Evolutionary conservation across 2,888 invertebrate genomes (phyloP).

Genomic region (Cryptus viduatorius): DNA sequence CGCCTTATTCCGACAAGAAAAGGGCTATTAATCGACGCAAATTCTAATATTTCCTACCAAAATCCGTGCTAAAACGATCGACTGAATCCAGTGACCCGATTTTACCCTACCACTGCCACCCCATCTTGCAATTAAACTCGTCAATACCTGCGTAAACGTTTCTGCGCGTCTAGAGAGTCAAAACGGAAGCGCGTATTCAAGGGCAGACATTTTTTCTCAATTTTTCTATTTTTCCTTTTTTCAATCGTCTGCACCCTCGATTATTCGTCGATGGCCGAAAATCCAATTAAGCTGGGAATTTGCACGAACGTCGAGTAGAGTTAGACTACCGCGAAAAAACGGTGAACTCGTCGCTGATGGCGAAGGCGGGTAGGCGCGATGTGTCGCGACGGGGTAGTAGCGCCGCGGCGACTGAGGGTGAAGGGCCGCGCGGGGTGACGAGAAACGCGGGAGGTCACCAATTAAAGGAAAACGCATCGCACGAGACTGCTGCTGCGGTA

Average conservation of each 20-base stretch:
- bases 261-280: constrained; percentile 41
- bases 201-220: not conserved
- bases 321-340: constrained; percentile 23
- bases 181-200: no score
- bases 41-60: not conserved
- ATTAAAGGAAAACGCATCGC: constrained; percentile 70
- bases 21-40: not conserved
- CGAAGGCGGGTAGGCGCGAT: constrained; percentile 38
- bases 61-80: not conserved
- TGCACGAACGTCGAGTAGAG: constrained; percentile 1
- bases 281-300: constrained; percentile 43
- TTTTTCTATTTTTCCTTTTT: not conserved
- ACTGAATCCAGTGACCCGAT: no score
- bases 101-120: no score
- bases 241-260: constrained; percentile 10
- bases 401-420: constrained; percentile 27
- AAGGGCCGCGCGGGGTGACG: constrained; percentile 51
- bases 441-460: constrained; percentile 67
- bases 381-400: constrained; percentile 44
- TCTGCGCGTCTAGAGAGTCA: no score
- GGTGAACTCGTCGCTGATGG: constrained; percentile 43
- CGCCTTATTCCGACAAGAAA: constrained; percentile 1
- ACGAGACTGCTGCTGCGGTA: constrained; percentile 40
- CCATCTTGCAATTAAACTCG: no score
- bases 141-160: no score